Percentiles rank a stretch among this genome's conserved stretches.
Conservation (phyloP, 2,797 vertebrate genomes). For the Xiphophorus birchmanni region DNA sequence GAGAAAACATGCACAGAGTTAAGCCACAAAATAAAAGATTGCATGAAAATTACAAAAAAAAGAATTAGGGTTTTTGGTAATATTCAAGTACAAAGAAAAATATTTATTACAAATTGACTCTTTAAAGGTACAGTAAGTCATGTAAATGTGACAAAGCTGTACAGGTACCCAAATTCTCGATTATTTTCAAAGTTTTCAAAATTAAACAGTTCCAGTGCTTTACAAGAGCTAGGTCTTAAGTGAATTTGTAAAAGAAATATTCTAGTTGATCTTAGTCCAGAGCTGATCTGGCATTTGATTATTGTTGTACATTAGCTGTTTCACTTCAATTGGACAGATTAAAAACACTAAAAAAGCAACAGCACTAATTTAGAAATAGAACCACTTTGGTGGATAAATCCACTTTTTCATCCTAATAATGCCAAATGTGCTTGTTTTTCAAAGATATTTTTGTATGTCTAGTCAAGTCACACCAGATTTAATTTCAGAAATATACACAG, state of each 20-base stretch:
- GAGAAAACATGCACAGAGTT: conserved; percentile 29
- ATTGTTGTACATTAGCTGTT: neutral
- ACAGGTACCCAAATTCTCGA: neutral
- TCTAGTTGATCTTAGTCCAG: neutral
- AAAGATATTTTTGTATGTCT: neutral
- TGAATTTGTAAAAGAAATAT: neutral
- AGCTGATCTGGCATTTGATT: neutral
- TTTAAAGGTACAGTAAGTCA: neutral
- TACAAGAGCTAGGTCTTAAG: neutral
- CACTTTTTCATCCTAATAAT: neutral
- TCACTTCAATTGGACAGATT: neutral
- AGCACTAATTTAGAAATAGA: neutral
- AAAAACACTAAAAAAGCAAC: neutral
- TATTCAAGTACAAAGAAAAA: neutral
- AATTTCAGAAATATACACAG: neutral
- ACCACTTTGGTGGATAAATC: neutral
- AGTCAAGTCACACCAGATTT: neutral
- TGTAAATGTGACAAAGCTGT: neutral
- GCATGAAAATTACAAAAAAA: neutral
- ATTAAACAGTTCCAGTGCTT: neutral
- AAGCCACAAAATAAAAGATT: neutral
- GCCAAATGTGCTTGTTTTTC: neutral
- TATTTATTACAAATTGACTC: neutral
- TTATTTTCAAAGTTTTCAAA: neutral
- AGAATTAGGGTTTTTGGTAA: neutral